Evolutionary conservation across 2,888 invertebrate genomes (phyloP).

Genomic region (Eubasilissa splendida): DNA sequence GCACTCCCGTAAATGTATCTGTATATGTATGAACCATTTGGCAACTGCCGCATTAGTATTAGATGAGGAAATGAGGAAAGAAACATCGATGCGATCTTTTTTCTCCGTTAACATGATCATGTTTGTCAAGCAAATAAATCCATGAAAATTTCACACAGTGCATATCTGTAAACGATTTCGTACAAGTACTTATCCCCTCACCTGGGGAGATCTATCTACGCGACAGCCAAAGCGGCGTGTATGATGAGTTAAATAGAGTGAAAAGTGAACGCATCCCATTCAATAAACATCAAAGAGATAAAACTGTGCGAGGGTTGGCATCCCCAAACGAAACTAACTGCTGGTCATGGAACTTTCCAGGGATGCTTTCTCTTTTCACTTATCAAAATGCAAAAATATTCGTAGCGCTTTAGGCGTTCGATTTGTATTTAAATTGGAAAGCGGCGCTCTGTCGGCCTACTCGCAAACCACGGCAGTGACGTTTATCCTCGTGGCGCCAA

Average conservation of each 20-base stretch:
- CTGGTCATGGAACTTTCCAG: background rate
- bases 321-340: slow-evolving; percentile 27
- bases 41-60: no score
- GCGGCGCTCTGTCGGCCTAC: slow-evolving; percentile 43
- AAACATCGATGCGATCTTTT: no score
- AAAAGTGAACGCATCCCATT: slow-evolving; percentile 53
- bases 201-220: slow-evolving; percentile 2
- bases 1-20: no score
- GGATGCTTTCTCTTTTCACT: slow-evolving; percentile 51
- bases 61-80: no score
- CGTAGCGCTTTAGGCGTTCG: slow-evolving; percentile 55
- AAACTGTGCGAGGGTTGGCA: slow-evolving; percentile 8
- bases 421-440: slow-evolving; percentile 57
- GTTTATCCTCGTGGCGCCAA: slow-evolving; percentile 39
- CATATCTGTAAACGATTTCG: no score
- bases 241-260: slow-evolving; percentile 57
- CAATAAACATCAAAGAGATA: slow-evolving; percentile 56
- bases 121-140: no score
- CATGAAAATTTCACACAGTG: no score
- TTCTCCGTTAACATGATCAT: no score
- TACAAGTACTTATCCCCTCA: background rate
- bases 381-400: slow-evolving; percentile 58
- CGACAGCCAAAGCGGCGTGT: slow-evolving; percentile 40
- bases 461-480: slow-evolving; percentile 38
- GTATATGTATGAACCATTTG: no score